Conservation (phyloP, 1,140 invertebrate species). For the Trachelipus rathkii region DNA sequence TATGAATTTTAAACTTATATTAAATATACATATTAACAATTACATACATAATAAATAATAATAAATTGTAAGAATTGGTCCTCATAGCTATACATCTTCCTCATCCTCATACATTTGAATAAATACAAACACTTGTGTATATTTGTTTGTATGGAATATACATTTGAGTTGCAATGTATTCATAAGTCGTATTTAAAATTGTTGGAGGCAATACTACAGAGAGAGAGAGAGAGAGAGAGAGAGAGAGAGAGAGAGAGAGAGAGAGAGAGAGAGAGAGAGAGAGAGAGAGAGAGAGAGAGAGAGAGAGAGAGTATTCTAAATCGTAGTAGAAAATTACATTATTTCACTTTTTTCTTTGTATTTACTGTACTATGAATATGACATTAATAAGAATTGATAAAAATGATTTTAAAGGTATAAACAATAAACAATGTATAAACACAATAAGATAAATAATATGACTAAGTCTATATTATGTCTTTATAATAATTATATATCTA, state of each 20-base stretch:
- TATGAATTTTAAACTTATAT: no score
- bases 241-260: neutral
- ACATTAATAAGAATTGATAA: neutral
- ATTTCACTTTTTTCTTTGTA: neutral
- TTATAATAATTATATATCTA: slow-evolving; percentile 51
- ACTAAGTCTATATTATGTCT: neutral
- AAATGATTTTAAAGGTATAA: neutral
- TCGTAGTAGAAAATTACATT: neutral
- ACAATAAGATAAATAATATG: neutral
- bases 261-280: neutral
- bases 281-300: neutral
- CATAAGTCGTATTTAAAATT: neutral
- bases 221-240: neutral
- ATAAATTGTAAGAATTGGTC: no score
- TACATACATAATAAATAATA: no score
- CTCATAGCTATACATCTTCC: neutral
- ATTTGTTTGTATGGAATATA: neutral
- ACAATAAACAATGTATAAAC: neutral
- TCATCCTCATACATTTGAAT: neutral
- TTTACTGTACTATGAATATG: neutral
- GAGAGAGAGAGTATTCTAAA: neutral
- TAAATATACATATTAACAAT: no score
- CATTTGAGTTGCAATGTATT: neutral
- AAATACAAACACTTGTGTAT: neutral
- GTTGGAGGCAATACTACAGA: neutral